Evolutionary conservation across 2,113 vertebrate genomes (phyloP), one percentile per base, ranked within the genome.

Genomic region (Heloderma charlesbogerti): DNA sequence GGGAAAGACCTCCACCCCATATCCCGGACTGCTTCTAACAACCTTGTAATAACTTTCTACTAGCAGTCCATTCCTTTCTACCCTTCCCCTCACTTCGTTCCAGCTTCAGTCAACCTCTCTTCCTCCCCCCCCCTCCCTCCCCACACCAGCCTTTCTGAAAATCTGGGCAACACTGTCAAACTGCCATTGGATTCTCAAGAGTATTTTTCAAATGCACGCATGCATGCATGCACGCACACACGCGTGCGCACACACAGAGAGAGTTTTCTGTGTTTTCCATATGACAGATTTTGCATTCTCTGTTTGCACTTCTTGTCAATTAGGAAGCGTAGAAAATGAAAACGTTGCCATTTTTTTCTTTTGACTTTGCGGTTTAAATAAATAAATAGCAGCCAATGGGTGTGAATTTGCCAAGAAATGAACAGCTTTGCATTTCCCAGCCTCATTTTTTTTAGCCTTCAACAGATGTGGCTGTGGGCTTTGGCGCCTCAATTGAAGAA

Each of bases 21-120:
- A 43, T 34, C 91, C 91, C 89, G 91, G 94, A 93, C 92, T 94
- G 89, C 94, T 94, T 94, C 67, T 0, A 94, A 93, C 91, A 82
- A 94, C 51, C 93, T 92, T 80, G 45, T 57, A 79, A 80, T 90
- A 88, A 80, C 22, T 69, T 88, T 87, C 93, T 95, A 92, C 92
- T 20, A 66, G 27, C 92, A 91, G 93, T 87, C 90, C 89, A 87
- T 90, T 37, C 37, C 16, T 63, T 54, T 51, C 72, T n/a, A 0
- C 2, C 78, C 91, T 48, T 34, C 81, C 93, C 90, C 95, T 91
- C 4, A n/a, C 37, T 27, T 40, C 43, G 34, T 84, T 34, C 4
- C 27, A 34, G 5, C 18, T 69, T 77, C 43, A 79, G 71, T 40
- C n/a, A 89, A 34, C 25, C 48, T 57, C 4, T 63, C n/a, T 48